These are phyloP conservation scores for Deroplatys truncata DNA, from an alignment of 2,888 invertebrate species.

Conservation along the genomic window DNA sequence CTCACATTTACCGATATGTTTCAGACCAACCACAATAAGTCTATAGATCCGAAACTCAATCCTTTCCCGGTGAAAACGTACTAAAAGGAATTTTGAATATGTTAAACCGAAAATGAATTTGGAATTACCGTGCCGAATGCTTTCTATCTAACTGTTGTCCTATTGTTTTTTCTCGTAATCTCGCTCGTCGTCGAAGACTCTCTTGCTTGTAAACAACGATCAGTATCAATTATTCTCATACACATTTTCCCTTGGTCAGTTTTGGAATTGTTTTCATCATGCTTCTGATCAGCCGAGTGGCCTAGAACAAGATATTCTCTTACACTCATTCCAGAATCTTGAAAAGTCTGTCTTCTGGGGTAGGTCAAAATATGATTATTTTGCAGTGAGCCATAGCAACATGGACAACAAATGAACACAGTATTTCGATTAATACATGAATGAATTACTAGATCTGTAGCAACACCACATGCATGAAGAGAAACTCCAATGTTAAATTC, in stretches of 20 bases:
- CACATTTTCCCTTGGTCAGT: constrained; percentile 74
- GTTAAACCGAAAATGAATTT: no score
- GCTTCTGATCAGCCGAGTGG: constrained; percentile 91
- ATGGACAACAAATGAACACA: constrained; percentile 85
- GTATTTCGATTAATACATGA: constrained; percentile 74
- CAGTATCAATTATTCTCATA: constrained; percentile 86
- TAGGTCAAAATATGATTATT: constrained; percentile 75
- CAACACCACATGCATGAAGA: constrained; percentile 91
- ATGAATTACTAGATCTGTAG: constrained; percentile 86
- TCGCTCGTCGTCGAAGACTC: no score
- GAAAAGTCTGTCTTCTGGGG: constrained; percentile 62
- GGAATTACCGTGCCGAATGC: no score
- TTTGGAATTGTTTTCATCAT: constrained; percentile 62
- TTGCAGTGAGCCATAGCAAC: constrained; percentile 88
- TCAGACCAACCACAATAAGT: no score
- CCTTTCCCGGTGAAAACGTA: no score
- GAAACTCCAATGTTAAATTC: constrained; percentile 81
- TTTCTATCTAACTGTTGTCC: no score
- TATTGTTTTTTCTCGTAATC: no score
- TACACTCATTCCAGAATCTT: constrained; percentile 35
- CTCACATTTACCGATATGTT: no score
- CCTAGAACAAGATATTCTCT: constrained; percentile 75
- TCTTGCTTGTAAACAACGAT: constrained; percentile 70
- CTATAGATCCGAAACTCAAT: no score
- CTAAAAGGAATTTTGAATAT: no score